Base-by-base conservation (phyloP, 2,888 invertebrate species). In the Tetragnatha montana region DNA sequence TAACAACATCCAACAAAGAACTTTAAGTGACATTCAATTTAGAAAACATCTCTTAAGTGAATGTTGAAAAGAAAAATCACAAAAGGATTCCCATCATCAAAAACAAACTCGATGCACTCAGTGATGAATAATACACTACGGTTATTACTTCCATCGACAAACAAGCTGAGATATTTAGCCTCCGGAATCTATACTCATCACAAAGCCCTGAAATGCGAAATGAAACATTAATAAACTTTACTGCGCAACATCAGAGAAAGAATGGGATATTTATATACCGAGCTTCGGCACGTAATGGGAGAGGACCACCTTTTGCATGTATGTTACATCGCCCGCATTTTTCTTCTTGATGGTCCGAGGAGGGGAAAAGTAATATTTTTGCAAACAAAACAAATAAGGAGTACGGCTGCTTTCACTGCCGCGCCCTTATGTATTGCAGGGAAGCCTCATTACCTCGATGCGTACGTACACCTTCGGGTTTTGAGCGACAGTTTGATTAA, bases 221-320 rank as follows among this genome's bases (percentile, higher is more conserved):
- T 74, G 74, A 22, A 74, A 50, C 73, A 81, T 81, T 81, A 81
- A 81, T 73, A 73, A 81, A 73, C 50, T 81, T 81, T 81, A 73
- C 51, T 73, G 21, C 76, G 17, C 51, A 51, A 73, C 73, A 73
- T 51, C 21, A 47, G 12, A 49, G n/a, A 51, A 75, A 49, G 75
- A n/a, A 17, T 19, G 47, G 17, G 12, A 22, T 81, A 21, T 35
- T 21, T 73, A 71, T 14, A 81, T 8, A 21, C 70, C n/a, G 70
- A 17, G 35, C 49, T 70, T 81, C 22, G 19, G 14, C 50, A 50
- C 21, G 50, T 81, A 81, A 81, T 81, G 81, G n/a, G 6, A 12
- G 21, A 50, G 81, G 49, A 81, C 81, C 81, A 81, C 81, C 81
- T 81, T 81, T 81, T 81, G 81, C 81, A 71, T 81, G 81, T 81